A percentile compares a stretch with the other conserved stretches of the same genome.
phyloP scores from a whole-genome alignment of 2,888 invertebrate species.

The Dasypolia templi region DNA sequence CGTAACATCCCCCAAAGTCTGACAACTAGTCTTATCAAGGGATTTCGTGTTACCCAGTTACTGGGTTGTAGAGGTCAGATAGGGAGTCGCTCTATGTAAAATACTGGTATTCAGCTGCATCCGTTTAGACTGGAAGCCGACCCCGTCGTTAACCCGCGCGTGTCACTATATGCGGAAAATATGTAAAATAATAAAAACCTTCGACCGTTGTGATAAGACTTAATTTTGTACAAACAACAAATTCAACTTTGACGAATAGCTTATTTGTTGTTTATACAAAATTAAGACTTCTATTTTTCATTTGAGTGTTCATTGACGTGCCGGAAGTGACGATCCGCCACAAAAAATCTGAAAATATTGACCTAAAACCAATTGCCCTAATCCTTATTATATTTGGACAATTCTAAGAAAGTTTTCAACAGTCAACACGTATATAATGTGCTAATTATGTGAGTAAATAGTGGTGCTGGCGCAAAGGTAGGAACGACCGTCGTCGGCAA shows the following conservation, averaged over 20 bases:
- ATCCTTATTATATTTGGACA: background rate
- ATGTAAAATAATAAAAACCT: too few species aligned
- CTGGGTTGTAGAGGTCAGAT: background rate
- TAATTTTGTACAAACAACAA: too few species aligned
- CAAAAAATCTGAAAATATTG: background rate
- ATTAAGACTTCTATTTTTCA: background rate
- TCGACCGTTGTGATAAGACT: too few species aligned
- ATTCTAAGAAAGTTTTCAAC: constrained; percentile 25
- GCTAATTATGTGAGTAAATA: constrained; percentile 66
- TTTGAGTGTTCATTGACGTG: background rate
- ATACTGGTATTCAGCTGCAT: background rate
- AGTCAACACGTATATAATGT: constrained; percentile 47
- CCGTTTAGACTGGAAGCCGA: background rate
- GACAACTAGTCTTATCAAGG: background rate
- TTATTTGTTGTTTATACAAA: too few species aligned
- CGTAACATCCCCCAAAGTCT: background rate
- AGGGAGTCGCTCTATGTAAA: background rate
- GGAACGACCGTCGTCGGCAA: constrained; percentile 48
- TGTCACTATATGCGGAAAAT: too few species aligned
- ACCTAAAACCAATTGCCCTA: background rate
- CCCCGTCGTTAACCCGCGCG: too few species aligned
- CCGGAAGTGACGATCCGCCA: background rate
- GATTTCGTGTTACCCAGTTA: background rate
- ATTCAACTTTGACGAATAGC: too few species aligned
- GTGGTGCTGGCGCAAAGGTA: constrained; percentile 40